phyloP scores from a whole-genome alignment of 1,140 invertebrate species.

The Trichonephila clavipes region DNA sequence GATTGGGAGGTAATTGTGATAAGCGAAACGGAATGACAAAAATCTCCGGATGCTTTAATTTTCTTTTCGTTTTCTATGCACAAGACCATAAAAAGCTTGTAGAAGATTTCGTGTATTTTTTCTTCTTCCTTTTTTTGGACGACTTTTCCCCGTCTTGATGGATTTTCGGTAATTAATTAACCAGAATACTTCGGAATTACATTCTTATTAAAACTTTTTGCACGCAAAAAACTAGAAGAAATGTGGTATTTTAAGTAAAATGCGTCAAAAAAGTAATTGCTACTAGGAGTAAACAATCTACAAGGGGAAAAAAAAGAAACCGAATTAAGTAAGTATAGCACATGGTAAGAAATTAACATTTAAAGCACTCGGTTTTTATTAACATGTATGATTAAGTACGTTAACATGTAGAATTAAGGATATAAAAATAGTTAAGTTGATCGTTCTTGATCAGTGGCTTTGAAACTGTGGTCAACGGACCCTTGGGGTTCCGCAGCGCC shows the following conservation, averaged over 20 bases:
- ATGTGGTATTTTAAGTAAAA: neutral
- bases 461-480: too few relatives aligned
- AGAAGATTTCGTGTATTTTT: neutral
- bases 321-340: too few relatives aligned
- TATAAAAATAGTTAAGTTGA: too few relatives aligned
- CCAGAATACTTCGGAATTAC: neutral
- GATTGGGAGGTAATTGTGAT: conserved; percentile 51
- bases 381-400: too few relatives aligned
- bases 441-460: too few relatives aligned
- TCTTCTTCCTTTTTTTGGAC: neutral
- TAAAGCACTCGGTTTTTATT: too few relatives aligned
- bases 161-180: conserved; percentile 10
- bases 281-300: too few relatives aligned
- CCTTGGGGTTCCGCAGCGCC: too few relatives aligned
- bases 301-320: too few relatives aligned
- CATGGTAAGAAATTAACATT: too few relatives aligned
- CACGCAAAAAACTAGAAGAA: neutral
- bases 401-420: too few relatives aligned
- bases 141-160: neutral
- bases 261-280: neutral
- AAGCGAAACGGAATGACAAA: conserved; percentile 36
- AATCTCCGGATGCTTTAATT: conserved; percentile 1
- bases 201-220: neutral
- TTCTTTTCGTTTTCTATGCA: neutral
- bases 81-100: neutral